Evolutionary conservation across 1,140 invertebrate genomes (phyloP), one percentile per base, ranked within the genome.

Genomic region (Drosophila ananassae): DNA sequence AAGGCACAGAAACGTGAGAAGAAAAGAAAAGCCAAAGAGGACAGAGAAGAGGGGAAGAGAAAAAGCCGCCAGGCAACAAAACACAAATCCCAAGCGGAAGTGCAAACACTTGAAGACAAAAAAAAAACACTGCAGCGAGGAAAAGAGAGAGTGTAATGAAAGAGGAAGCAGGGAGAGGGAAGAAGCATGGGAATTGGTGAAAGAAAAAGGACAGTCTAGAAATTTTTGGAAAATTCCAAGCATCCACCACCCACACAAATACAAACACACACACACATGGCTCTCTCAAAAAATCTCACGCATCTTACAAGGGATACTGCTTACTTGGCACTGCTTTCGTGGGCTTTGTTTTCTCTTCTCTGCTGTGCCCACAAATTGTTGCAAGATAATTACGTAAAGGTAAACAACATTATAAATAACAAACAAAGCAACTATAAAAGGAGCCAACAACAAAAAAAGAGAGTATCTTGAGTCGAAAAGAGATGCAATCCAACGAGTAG

Each of bases 351-450:
- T 57, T 48, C 17, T 13, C 22, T 46, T 44, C 32, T 62, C 32
- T 63, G 62, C 32, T 66, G 28, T 22, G 44, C 44, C 41, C 39
- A 44, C 24, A 41, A 69, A 87, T 78, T 79, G 75, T 83, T 79
- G 60, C 83, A 79, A 89, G 72, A 83, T 89, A 87, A 87, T 89
- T 87, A 89, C 83, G 76, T 87, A 87, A 87, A 89, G 79, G 84
- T 89, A 89, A 87, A 89, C 83, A 87, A 83, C 72, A 79, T 67
- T 64, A 79, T 73, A 89, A 79, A 83, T 77, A 82, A 63, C 76
- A 75, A 81, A 66, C 63, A 52, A 59, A 25, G 37, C 44, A 37
- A 41, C 10, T 37, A 53, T 7, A 46, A 53, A 46, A 59, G 54
- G 34, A 68, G 34, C 73, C 58, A 77, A 67, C 58, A 10, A n/a